phyloP scores from a whole-genome alignment of 1,140 invertebrate species.

The Zaprionus inermis region DNA sequence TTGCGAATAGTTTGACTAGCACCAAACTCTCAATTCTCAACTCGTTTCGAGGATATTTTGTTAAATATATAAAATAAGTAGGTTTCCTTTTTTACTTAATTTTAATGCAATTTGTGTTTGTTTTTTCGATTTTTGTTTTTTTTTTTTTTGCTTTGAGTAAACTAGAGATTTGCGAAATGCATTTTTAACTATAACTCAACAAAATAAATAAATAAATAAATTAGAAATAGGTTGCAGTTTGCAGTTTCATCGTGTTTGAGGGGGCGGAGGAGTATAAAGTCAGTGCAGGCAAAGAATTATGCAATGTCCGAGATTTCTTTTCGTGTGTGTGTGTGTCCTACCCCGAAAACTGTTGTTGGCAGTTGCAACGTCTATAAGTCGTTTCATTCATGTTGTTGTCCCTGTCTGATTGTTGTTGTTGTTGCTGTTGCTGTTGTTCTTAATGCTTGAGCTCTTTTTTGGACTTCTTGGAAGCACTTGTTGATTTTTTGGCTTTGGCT shows the following conservation, averaged over 20 bases:
- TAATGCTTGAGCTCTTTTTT: slow-evolving; percentile 84
- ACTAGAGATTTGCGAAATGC: slow-evolving; percentile 17
- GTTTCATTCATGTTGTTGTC: slow-evolving; percentile 43
- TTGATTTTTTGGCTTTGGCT: slow-evolving; percentile 85
- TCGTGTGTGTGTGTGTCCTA: slow-evolving; percentile 34
- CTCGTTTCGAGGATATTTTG: slow-evolving; percentile 50
- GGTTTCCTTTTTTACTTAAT: slow-evolving; percentile 49
- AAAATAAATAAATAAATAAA: slow-evolving; percentile 67
- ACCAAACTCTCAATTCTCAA: slow-evolving; percentile 76
- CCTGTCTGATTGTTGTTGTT: slow-evolving; percentile 35
- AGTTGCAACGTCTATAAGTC: slow-evolving; percentile 49
- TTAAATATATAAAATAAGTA: slow-evolving; percentile 50
- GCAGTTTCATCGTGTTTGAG: slow-evolving; percentile 36
- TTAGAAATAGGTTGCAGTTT: slow-evolving; percentile 58
- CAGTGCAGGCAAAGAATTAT: slow-evolving; percentile 74
- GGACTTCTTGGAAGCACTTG: slow-evolving; percentile 85
- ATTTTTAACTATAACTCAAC: slow-evolving; percentile 45
- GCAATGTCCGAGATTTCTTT: slow-evolving; percentile 60
- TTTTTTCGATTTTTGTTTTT: slow-evolving; percentile 27
- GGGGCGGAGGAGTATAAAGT: slow-evolving; percentile 42
- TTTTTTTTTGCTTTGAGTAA: slow-evolving; percentile 25
- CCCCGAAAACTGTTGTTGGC: slow-evolving; percentile 52
- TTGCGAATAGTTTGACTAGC: slow-evolving; percentile 83
- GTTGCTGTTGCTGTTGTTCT: slow-evolving; percentile 32
- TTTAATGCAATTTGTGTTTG: slow-evolving; percentile 52